Evolutionary conservation across 2,797 vertebrate species (phyloP).

Genomic region (Chanos chanos): DNA sequence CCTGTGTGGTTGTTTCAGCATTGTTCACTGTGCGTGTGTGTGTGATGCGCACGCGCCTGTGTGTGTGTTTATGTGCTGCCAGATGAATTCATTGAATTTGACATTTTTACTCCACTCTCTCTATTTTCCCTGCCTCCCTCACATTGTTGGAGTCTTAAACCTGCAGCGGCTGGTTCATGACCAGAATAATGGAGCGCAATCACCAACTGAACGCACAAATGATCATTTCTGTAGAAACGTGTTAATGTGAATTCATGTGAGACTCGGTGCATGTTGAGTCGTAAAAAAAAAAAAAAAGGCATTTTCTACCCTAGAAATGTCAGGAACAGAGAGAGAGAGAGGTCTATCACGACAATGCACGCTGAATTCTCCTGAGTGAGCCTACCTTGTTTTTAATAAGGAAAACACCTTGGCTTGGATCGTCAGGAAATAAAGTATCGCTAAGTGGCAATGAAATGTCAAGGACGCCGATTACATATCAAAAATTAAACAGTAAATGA

Average conservation of each 20-base stretch:
- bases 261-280: slow-evolving; percentile 55
- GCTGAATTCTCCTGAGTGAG: slow-evolving; percentile 53
- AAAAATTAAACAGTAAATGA: no score
- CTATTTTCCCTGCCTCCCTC: slow-evolving; percentile 19
- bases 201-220: slow-evolving; percentile 46
- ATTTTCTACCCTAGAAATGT: slow-evolving; percentile 68
- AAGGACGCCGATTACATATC: slow-evolving; percentile 45
- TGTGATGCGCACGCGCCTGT: no score
- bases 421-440: slow-evolving; percentile 42
- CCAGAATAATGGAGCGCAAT: slow-evolving; percentile 55
- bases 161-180: slow-evolving; percentile 50
- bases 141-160: slow-evolving; percentile 49
- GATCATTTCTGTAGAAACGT: slow-evolving; percentile 55
- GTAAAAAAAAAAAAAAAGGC: no score
- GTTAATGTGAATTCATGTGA: slow-evolving; percentile 66
- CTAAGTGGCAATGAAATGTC: slow-evolving; percentile 33
- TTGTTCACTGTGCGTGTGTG: no score
- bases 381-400: slow-evolving; percentile 50
- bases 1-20: slow-evolving; percentile 31
- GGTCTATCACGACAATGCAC: slow-evolving; percentile 56
- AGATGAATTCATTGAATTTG: slow-evolving; percentile 60
- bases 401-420: slow-evolving; percentile 36
- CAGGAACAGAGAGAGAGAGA: slow-evolving; percentile 51
- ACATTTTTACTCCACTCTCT: slow-evolving; percentile 56
- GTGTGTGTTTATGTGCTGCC: slow-evolving; percentile 54